These are phyloP conservation scores for Drosophila antonietae DNA, from an alignment of 2,888 invertebrate genomes.

Conservation along the genomic window DNA sequence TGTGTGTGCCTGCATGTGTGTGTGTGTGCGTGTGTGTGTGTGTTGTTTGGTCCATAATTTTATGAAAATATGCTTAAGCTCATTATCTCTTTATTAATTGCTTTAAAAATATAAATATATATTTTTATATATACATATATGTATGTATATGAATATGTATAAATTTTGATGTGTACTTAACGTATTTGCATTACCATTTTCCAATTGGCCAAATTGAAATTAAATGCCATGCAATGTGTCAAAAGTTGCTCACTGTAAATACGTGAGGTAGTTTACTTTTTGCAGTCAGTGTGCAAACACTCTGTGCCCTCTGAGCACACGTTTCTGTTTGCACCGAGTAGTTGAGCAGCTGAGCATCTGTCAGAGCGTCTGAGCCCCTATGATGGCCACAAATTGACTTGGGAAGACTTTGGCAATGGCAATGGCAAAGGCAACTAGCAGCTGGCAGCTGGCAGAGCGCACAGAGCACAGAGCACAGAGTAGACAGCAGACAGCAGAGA, in stretches of 20 bases:
- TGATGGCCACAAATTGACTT: slow-evolving; percentile 68
- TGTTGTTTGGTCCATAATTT: slow-evolving; percentile 37
- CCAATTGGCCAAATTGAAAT: slow-evolving; percentile 51
- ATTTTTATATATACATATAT: not conserved
- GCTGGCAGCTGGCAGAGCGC: not conserved
- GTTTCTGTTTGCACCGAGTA: slow-evolving; percentile 35
- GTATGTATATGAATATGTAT: no score
- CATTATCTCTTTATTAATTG: slow-evolving; percentile 62
- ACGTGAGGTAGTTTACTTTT: slow-evolving; percentile 22
- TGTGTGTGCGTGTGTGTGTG: not conserved
- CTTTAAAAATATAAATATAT: slow-evolving; percentile 43
- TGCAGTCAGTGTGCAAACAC: slow-evolving; percentile 41
- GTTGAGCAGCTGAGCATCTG: slow-evolving; percentile 33
- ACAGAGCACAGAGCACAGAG: not conserved
- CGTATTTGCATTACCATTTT: slow-evolving; percentile 22
- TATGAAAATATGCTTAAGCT: slow-evolving; percentile 54
- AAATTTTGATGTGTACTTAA: not conserved
- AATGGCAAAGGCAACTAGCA: not conserved
- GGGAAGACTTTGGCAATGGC: slow-evolving; percentile 40
- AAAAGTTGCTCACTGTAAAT: slow-evolving; percentile 27
- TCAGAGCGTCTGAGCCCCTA: slow-evolving; percentile 14
- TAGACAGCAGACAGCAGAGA: not conserved
- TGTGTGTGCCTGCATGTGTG: not conserved
- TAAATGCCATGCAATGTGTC: slow-evolving; percentile 56
- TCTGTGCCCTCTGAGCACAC: slow-evolving; percentile 9